Conservation (phyloP, 2,113 vertebrate genomes). For the Cynopterus brachyotis region DNA sequence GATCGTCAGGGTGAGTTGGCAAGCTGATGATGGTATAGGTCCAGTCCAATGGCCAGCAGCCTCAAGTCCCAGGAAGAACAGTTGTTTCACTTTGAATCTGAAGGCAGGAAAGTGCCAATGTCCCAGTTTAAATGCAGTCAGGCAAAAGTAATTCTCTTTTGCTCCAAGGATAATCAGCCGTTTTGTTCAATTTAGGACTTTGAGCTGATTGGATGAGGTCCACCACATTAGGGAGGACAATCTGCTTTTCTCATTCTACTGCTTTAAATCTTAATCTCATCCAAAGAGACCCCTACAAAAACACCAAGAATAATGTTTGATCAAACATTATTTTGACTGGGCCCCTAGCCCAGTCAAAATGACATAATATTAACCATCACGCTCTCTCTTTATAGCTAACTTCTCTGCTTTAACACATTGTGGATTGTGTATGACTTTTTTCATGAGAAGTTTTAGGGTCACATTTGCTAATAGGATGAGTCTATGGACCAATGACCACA, state of each 20-base stretch:
- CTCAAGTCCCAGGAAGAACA: background rate
- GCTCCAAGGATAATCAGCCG: background rate
- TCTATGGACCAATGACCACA: background rate
- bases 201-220: background rate
- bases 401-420: background rate
- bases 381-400: background rate
- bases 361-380: background rate
- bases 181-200: background rate
- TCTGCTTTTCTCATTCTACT: background rate
- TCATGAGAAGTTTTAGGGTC: background rate
- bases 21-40: background rate
- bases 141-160: background rate
- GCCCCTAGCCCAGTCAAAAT: background rate
- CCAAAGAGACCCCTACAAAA: background rate
- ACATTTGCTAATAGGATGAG: background rate
- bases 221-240: background rate
- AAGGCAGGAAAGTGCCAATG: background rate
- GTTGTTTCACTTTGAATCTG: background rate
- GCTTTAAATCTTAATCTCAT: background rate
- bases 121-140: background rate
- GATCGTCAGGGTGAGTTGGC: background rate
- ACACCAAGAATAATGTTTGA: background rate
- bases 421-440: background rate
- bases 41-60: background rate
- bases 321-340: background rate